phyloP scores from a whole-genome alignment of 2,888 invertebrate species.

The Heliconius cydno region DNA sequence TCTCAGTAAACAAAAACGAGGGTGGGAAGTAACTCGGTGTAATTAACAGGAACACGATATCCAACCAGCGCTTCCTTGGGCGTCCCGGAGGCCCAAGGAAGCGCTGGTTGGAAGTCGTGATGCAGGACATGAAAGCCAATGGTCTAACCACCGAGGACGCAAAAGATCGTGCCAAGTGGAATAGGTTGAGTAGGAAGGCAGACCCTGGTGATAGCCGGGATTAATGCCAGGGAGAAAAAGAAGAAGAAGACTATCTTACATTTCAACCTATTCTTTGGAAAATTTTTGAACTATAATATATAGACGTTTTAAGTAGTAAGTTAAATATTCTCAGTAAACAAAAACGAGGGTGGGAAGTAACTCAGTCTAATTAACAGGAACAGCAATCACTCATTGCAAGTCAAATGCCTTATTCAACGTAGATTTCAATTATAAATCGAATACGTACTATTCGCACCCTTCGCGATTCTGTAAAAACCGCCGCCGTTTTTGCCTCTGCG shows the following conservation, averaged over 20 bases:
- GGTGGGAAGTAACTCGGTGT: conserved; percentile 9
- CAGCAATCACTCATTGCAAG: conserved; percentile 23
- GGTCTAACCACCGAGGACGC: no score
- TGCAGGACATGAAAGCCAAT: no score
- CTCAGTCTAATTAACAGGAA: conserved; percentile 14
- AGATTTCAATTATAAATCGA: conserved; percentile 75
- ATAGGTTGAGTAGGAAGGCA: no score
- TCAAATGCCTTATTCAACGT: conserved; percentile 43
- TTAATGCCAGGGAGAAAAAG: no score
- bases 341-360: conserved; percentile 2
- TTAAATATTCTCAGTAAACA: background rate
- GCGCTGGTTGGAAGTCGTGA: no score
- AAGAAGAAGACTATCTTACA: background rate
- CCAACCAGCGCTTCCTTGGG: no score
- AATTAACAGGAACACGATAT: conserved; percentile 4
- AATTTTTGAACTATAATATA: background rate
- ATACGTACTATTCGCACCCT: conserved; percentile 80
- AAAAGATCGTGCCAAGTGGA: no score
- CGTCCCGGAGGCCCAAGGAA: no score
- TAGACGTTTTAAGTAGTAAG: background rate
- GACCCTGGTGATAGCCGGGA: no score
- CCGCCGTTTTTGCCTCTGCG: conserved; percentile 80
- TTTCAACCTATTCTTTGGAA: background rate
- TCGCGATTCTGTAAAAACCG: conserved; percentile 74
- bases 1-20: background rate